Percentiles rank a stretch among this genome's conserved stretches.
phyloP scores from a whole-genome alignment of 2,888 invertebrate species.

The Physocephala rufipes region DNA sequence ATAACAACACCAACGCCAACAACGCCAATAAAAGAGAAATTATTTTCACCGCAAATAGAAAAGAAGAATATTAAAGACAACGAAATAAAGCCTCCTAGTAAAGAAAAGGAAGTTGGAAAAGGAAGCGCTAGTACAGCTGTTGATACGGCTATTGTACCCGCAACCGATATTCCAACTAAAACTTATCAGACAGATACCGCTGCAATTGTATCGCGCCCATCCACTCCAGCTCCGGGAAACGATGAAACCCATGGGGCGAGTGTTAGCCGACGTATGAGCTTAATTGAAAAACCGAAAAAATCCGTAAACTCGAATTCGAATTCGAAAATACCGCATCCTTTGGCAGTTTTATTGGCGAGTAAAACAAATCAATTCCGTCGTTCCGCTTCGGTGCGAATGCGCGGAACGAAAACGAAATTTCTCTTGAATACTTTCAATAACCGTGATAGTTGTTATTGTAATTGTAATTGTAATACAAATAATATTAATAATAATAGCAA shows the following conservation, averaged over 20 bases:
- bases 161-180: constrained; percentile 18
- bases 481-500: too few species aligned
- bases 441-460: constrained; percentile 37
- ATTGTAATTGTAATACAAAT: constrained; percentile 5
- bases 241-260: constrained; percentile 32
- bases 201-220: constrained; percentile 40
- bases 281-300: constrained; percentile 27
- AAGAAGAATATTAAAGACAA: constrained; percentile 29
- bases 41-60: neutral
- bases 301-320: constrained; percentile 42
- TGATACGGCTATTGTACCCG: constrained; percentile 5
- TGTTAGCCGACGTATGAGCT: neutral
- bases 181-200: neutral
- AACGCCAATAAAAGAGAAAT: constrained; percentile 16
- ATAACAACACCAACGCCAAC: constrained; percentile 33
- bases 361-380: constrained; percentile 68
- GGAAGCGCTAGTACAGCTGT: constrained; percentile 6
- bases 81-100: too few species aligned
- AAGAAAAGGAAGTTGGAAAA: too few species aligned
- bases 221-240: constrained; percentile 39
- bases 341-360: constrained; percentile 45
- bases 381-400: constrained; percentile 75
- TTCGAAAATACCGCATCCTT: constrained; percentile 53
- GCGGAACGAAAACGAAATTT: constrained; percentile 68
- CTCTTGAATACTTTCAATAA: constrained; percentile 50